Evolutionary conservation across 2,113 vertebrate genomes (phyloP).

Genomic region (Furnarius figulus): DNA sequence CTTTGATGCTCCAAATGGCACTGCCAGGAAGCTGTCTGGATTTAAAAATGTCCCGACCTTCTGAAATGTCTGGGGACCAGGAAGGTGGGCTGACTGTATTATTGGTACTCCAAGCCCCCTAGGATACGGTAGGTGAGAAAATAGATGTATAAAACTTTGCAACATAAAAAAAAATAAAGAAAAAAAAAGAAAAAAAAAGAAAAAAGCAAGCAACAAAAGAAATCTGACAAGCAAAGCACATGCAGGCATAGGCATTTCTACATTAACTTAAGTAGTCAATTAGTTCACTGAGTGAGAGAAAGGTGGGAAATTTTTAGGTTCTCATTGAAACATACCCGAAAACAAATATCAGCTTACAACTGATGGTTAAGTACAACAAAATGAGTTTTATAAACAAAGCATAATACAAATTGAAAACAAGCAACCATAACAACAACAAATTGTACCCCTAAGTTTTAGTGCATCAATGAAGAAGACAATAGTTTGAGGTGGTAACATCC

Average conservation of each 20-base stretch:
- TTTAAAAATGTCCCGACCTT: conserved; percentile 91
- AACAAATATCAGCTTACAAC: background rate
- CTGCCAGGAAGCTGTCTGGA: conserved; percentile 85
- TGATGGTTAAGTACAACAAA: background rate
- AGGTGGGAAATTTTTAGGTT: conserved; percentile 31
- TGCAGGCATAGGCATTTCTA: conserved; percentile 71
- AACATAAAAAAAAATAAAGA: conserved; percentile 78
- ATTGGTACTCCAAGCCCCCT: conserved; percentile 94
- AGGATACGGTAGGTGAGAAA: conserved; percentile 86
- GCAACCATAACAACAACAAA: background rate
- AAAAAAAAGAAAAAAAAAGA: background rate
- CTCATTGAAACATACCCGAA: background rate
- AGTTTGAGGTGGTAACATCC: background rate
- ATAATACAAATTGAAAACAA: conserved; percentile 14
- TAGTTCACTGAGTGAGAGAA: conserved; percentile 52
- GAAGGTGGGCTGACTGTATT: conserved; percentile 91
- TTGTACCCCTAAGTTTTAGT: background rate
- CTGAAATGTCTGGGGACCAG: conserved; percentile 91
- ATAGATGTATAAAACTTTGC: conserved; percentile 90
- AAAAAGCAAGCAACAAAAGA: conserved; percentile 84
- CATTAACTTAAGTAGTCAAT: conserved; percentile 47
- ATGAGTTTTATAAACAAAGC: background rate
- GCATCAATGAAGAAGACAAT: background rate
- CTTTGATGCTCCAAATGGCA: conserved; percentile 94
- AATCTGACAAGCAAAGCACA: conserved; percentile 78